A percentile compares a stretch with the other conserved stretches of the same genome.
phyloP scores from a whole-genome alignment of 2,113 vertebrate genomes.

The Anhinga anhinga region DNA sequence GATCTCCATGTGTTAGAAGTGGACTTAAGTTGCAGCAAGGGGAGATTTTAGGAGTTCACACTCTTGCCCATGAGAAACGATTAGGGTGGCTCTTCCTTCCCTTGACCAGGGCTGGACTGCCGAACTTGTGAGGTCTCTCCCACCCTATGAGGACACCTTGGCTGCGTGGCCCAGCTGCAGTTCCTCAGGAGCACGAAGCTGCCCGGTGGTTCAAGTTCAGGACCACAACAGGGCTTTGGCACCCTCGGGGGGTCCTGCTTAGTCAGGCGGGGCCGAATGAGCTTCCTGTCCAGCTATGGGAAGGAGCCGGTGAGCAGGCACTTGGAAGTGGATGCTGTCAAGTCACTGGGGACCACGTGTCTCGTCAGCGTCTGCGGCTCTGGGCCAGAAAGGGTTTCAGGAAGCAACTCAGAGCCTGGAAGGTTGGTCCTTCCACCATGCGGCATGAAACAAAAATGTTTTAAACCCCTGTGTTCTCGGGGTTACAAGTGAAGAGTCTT shows the following conservation, averaged over 20 bases:
- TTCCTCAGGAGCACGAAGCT: neutral
- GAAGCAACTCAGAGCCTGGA: neutral
- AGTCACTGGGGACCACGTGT: neutral
- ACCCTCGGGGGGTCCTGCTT: neutral
- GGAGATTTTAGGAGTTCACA: neutral
- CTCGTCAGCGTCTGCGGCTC: neutral
- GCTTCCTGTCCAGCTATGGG: neutral
- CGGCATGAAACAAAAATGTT: neutral
- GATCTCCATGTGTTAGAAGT: neutral
- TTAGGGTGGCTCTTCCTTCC: neutral
- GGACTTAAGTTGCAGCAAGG: neutral
- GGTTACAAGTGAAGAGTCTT: neutral
- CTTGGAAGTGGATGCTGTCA: neutral
- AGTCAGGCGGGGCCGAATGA: neutral
- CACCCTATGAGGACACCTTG: neutral
- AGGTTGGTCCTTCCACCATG: neutral
- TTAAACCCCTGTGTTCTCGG: neutral
- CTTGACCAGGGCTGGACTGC: neutral
- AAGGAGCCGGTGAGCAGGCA: neutral
- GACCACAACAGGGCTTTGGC: neutral
- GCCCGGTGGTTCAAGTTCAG: neutral
- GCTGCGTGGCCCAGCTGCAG: neutral
- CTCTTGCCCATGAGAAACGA: rapidly evolving
- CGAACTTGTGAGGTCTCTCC: neutral
- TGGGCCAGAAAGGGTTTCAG: neutral